Conservation (phyloP, 1,140 invertebrate species). For the Neodiprion lecontei region DNA sequence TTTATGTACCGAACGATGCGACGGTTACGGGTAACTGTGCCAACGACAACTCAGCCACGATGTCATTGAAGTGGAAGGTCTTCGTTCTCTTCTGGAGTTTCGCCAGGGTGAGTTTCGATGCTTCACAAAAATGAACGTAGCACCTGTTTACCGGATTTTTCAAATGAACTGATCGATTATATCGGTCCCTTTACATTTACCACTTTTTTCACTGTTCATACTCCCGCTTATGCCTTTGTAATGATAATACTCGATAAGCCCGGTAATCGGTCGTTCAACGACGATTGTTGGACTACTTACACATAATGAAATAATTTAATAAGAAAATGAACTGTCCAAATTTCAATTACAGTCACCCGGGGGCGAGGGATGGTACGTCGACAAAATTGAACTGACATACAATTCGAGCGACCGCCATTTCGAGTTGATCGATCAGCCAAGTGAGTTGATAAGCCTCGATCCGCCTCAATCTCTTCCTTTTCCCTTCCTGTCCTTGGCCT, state of each 20-base stretch:
- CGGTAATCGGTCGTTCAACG: too few relatives aligned
- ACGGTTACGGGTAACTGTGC: slow-evolving; percentile 71
- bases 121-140: background rate
- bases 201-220: slow-evolving; percentile 1
- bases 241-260: too few relatives aligned
- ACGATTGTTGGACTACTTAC: too few relatives aligned
- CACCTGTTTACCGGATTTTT: background rate
- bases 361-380: slow-evolving; percentile 85
- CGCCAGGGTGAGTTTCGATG: slow-evolving; percentile 66
- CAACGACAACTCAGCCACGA: slow-evolving; percentile 71
- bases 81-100: slow-evolving; percentile 75
- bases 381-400: slow-evolving; percentile 71
- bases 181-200: slow-evolving; percentile 10
- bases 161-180: background rate
- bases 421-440: slow-evolving; percentile 61
- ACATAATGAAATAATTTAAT: too few relatives aligned
- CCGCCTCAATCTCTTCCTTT: too few relatives aligned
- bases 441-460: slow-evolving; percentile 43
- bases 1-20: slow-evolving; percentile 71
- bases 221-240: too few relatives aligned
- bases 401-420: slow-evolving; percentile 65
- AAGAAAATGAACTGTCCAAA: too few relatives aligned
- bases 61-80: slow-evolving; percentile 75
- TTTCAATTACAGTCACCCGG: slow-evolving; percentile 72
- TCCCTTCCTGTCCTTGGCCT: too few relatives aligned